Evolutionary conservation across 2,113 vertebrate genomes (phyloP).

Genomic region (Albula glossodonta): DNA sequence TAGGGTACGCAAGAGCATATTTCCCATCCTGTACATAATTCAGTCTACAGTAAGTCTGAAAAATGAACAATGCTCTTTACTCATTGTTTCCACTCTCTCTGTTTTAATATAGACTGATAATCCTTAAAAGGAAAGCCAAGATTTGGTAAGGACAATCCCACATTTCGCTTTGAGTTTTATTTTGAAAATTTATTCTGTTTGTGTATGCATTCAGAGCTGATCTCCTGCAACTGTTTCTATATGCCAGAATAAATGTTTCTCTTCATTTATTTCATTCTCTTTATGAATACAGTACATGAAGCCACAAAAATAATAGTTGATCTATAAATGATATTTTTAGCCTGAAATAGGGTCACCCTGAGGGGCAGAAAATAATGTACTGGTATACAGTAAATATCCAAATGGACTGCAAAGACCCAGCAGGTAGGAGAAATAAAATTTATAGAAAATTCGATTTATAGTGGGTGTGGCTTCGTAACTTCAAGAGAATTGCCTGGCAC

Average conservation of each 20-base stretch:
- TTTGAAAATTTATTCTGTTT: neutral
- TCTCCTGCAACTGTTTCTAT: neutral
- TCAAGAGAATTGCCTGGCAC: no score
- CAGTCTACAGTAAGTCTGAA: neutral
- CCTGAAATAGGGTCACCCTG: no score
- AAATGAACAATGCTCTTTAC: no score
- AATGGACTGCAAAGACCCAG: no score
- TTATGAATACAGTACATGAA: neutral
- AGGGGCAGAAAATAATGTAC: no score
- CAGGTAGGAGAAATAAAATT: no score
- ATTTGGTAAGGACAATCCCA: neutral
- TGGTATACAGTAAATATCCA: no score
- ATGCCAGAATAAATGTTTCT: neutral
- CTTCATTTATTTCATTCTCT: neutral
- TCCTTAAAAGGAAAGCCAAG: neutral
- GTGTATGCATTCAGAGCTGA: neutral
- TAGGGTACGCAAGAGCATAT: neutral
- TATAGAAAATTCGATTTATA: no score
- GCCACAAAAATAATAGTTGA: neutral
- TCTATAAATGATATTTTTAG: neutral
- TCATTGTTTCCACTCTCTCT: neutral
- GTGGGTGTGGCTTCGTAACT: no score
- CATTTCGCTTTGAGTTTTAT: neutral
- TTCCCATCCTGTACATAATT: slow-evolving; percentile 4
- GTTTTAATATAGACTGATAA: neutral